Evolutionary conservation across 2,797 vertebrate genomes (phyloP), one percentile per base, ranked within the genome.

Genomic region (Netta rufina): DNA sequence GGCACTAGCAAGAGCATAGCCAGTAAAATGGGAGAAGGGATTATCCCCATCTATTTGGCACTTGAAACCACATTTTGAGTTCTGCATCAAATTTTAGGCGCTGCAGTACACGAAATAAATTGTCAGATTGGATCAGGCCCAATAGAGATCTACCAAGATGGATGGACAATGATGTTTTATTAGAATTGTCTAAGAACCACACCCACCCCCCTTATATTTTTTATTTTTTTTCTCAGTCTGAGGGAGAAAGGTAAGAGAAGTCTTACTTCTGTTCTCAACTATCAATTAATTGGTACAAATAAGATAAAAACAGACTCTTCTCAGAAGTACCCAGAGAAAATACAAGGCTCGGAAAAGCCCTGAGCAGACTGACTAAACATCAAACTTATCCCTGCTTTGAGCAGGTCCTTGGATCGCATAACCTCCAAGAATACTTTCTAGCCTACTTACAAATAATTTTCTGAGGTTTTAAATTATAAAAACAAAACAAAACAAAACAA

Each of bases 1-100:
- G 13, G 8, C 11, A 7, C 25, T 18, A 9, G 14, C 6, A 56
- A 36, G 16, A 58, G 16, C 0, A 1, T 9, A 28, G 17, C 3
- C 51, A 27, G 5, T 11, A 39, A 56, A 13, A 19, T 12, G 18
- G 36, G 4, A 24, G 4, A 65, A 61, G 2, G 22, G 11, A 16
- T 36, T 33, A 49, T 19, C 20, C 11, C 7, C 9, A 13, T 22
- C 12, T 45, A 1, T 72, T 54, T 61, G 39, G 6, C 54, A 38
- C 11, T 25, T 69, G 36, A 65, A 90, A 76, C 8, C 39, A 41
- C 20, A 10, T 11, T 88, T 67, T 33, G 25, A 72, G 6, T 32
- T 32, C 10, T 65, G 4, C 51, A 33, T 25, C 6, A 2, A 69
- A 83, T 67, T 47, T 64, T 58, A 49, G 15, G 7, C 5, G 84